A percentile compares a stretch with the other conserved stretches of the same genome.
These are phyloP conservation scores for Gambelia wislizenii DNA, from an alignment of 2,797 vertebrate genomes.

Conservation along the genomic window DNA sequence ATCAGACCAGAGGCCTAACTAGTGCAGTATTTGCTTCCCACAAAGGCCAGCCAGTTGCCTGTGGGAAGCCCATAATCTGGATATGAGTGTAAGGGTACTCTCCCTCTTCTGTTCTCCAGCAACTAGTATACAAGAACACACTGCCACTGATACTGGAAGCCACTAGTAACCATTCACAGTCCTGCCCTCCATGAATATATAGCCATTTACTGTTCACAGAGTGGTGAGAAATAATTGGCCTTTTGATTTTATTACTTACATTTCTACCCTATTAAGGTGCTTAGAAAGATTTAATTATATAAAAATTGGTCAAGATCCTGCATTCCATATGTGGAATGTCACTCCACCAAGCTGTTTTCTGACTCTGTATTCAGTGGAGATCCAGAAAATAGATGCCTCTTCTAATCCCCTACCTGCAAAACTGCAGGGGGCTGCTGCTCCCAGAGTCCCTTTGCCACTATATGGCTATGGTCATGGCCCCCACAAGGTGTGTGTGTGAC, in stretches of 20 bases:
- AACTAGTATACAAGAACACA: neutral
- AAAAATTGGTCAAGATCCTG: too few species aligned
- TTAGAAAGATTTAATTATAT: neutral
- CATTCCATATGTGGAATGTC: too few species aligned
- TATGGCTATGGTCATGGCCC: too few species aligned
- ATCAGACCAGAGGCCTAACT: too few species aligned
- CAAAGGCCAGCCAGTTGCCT: neutral
- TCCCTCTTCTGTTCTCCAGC: neutral
- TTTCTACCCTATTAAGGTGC: neutral
- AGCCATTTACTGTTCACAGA: neutral
- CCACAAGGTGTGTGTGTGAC: too few species aligned
- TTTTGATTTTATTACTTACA: neutral
- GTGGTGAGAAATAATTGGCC: neutral
- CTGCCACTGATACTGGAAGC: neutral
- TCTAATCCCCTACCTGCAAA: too few species aligned
- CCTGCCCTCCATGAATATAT: neutral
- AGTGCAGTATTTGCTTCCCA: neutral
- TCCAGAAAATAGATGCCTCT: too few species aligned
- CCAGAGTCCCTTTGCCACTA: too few species aligned
- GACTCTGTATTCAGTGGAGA: too few species aligned
- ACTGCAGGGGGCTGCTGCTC: too few species aligned
- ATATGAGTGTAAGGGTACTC: neutral
- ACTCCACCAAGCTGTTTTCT: too few species aligned
- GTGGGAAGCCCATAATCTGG: neutral
- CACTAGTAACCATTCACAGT: neutral